Conservation (phyloP, 1,140 invertebrate species). For the Mercenaria mercenaria region DNA sequence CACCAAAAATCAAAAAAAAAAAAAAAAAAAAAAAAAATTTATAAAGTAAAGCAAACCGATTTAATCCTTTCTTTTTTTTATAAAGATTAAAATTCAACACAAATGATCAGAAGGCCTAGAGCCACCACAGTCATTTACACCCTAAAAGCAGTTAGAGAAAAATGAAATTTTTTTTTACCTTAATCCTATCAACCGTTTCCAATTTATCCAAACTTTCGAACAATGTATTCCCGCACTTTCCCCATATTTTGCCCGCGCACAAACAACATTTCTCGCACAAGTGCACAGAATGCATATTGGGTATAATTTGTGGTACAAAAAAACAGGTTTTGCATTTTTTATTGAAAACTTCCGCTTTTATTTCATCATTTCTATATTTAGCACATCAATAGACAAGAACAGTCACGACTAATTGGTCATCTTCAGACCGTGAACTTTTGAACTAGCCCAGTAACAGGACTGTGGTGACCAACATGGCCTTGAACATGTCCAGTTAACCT, state of each 20-base stretch:
- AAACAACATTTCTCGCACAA: neutral
- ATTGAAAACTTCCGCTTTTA: neutral
- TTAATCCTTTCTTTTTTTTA: too few relatives aligned
- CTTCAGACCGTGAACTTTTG: neutral
- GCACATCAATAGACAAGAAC: neutral
- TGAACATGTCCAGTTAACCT: neutral
- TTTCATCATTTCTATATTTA: conserved; percentile 40
- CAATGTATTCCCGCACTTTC: neutral
- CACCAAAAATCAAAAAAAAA: too few relatives aligned
- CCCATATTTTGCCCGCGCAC: neutral
- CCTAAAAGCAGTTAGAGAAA: too few relatives aligned
- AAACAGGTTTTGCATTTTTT: neutral
- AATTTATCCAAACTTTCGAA: neutral
- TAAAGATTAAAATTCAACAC: too few relatives aligned
- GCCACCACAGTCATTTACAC: too few relatives aligned
- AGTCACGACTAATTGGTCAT: conserved; percentile 37
- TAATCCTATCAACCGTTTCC: neutral
- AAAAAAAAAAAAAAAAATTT: too few relatives aligned
- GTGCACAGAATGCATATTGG: neutral
- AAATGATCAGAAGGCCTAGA: too few relatives aligned
- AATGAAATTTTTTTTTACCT: too few relatives aligned
- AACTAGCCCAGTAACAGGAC: neutral
- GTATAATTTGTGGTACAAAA: neutral
- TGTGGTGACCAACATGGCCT: neutral
- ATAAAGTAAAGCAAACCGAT: too few relatives aligned